These are phyloP conservation scores for Pelagia noctiluca DNA, from an alignment of 30 jellyfish, hydroid and myxozoan species.

Conservation along the genomic window DNA sequence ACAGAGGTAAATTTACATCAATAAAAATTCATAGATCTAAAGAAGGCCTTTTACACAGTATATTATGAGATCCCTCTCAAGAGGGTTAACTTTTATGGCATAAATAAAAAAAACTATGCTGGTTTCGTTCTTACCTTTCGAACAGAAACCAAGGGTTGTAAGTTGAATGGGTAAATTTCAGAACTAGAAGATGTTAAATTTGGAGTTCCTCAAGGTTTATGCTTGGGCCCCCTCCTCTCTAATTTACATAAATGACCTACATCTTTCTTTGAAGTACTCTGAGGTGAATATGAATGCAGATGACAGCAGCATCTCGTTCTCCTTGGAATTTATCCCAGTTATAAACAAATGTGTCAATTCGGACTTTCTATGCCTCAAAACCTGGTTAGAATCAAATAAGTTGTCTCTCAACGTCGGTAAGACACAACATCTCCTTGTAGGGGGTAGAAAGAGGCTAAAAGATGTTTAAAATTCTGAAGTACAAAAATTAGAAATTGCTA, in stretches of 20 bases:
- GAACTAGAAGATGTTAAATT: neutral
- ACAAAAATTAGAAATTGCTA: neutral
- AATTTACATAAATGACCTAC: constrained; percentile 37
- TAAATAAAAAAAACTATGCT: neutral
- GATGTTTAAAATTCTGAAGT: neutral
- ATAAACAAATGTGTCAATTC: constrained; percentile 14
- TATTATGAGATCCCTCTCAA: constrained; percentile 20
- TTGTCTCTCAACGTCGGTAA: constrained; percentile 4
- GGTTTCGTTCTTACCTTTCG: constrained; percentile 55
- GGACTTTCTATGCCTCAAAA: constrained; percentile 5
- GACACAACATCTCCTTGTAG: neutral
- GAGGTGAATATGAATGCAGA: constrained; percentile 13
- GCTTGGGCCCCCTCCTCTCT: constrained; percentile 51
- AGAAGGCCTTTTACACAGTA: constrained; percentile 62
- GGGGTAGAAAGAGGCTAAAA: neutral
- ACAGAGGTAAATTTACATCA: constrained; percentile 14
- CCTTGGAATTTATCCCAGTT: constrained; percentile 13
- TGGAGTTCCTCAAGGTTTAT: constrained; percentile 61
- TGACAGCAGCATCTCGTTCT: constrained; percentile 30
- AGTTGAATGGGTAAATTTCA: neutral
- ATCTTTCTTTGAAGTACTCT: neutral
- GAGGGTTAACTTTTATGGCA: constrained; percentile 21
- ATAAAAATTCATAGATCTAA: constrained; percentile 26
- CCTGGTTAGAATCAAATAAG: constrained; percentile 1
- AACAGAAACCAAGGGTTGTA: constrained; percentile 35